Conservation (phyloP, 2,888 invertebrate species). For the Papilio demoleus region DNA sequence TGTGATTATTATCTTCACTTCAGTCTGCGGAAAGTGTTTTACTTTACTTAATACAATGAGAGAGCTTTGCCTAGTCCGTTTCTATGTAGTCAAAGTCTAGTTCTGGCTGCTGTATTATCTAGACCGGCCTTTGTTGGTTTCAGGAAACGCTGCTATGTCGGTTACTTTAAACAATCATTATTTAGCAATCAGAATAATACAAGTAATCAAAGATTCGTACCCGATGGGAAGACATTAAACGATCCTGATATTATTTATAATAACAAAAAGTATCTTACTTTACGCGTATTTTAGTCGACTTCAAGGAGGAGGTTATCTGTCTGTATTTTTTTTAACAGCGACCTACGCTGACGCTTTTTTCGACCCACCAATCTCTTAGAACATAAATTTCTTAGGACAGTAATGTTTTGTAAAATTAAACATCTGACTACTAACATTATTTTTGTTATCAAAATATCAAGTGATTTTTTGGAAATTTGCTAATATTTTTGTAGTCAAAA, state of each 20-base stretch:
- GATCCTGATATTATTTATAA: neutral
- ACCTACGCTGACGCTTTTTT: too few species aligned
- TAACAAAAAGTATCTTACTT: too few species aligned
- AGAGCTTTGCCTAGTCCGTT: neutral
- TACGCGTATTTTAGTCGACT: too few species aligned
- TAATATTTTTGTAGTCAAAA: too few species aligned
- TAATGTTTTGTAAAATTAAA: too few species aligned
- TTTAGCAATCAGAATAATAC: conserved; percentile 32
- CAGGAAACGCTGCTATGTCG: conserved; percentile 53
- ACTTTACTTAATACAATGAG: neutral
- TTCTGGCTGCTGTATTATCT: conserved; percentile 62
- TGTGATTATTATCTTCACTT: neutral
- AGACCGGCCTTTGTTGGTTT: conserved; percentile 57
- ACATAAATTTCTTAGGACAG: too few species aligned
- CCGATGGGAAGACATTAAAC: neutral
- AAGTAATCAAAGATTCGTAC: conserved; percentile 22
- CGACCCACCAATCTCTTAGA: too few species aligned
- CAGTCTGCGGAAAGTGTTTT: neutral
- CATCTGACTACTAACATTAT: too few species aligned
- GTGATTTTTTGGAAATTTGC: too few species aligned
- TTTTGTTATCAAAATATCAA: too few species aligned
- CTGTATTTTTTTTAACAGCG: too few species aligned
- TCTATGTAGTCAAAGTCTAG: conserved; percentile 47
- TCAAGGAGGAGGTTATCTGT: too few species aligned
- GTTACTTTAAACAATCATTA: conserved; percentile 36